A percentile compares a stretch with the other conserved stretches of the same genome.
phyloP scores from a whole-genome alignment of 2,113 vertebrate species.

The Laterallus jamaicensis region DNA sequence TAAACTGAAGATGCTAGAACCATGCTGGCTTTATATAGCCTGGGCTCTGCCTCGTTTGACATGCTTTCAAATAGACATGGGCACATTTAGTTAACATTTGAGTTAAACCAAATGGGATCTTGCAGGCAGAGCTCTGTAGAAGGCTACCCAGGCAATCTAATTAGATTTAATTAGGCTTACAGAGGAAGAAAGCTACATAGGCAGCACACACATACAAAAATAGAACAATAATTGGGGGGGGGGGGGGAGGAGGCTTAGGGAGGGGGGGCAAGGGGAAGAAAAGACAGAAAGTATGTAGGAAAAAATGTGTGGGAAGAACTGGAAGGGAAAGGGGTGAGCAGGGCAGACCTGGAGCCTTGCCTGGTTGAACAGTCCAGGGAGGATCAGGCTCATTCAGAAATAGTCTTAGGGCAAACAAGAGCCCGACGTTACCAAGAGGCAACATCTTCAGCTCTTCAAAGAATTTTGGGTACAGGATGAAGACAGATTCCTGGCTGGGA shows the following conservation, averaged over 20 bases:
- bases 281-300: not conserved
- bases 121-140: not conserved
- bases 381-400: not conserved
- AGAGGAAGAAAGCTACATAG: not conserved
- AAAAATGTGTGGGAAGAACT: not conserved
- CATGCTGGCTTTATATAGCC: not conserved
- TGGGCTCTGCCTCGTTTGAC: not conserved
- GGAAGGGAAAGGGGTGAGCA: not conserved
- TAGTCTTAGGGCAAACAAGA: not conserved
- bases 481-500: not conserved
- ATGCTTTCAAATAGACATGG: not conserved
- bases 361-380: not conserved
- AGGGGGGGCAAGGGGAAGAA: accelerated
- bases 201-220: not conserved
- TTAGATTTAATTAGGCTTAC: not conserved
- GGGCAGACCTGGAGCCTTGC: not conserved
- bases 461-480: not conserved
- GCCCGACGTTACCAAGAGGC: not conserved
- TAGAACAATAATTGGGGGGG: not conserved
- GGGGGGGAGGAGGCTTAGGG: accelerated
- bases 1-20: not conserved
- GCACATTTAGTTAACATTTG: not conserved
- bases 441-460: not conserved
- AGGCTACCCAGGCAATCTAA: not conserved
- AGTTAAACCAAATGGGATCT: not conserved